Conservation (phyloP, 2,113 vertebrate genomes). For the Sylvilagus bachmani region DNA sequence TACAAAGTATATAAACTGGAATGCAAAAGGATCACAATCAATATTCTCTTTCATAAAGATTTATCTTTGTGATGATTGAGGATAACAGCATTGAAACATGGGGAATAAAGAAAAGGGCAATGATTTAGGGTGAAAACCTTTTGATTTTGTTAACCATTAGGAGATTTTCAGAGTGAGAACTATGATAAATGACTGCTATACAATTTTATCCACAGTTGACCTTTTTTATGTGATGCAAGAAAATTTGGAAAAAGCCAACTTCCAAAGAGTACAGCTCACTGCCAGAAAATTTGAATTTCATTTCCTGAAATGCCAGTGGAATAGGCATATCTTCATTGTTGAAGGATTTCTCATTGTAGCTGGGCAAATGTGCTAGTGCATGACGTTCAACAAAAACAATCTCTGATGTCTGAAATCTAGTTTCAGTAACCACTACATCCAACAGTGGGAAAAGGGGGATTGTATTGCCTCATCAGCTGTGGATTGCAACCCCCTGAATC, state of each 20-base stretch:
- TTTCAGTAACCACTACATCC: slow-evolving; percentile 43
- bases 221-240: slow-evolving; percentile 64
- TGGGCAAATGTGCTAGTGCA: slow-evolving; percentile 14
- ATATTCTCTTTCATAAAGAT: slow-evolving; percentile 39
- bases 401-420: slow-evolving; percentile 69
- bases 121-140: slow-evolving; percentile 59
- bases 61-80: slow-evolving; percentile 62
- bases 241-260: slow-evolving; percentile 55
- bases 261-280: slow-evolving; percentile 64
- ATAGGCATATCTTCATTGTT: slow-evolving; percentile 72
- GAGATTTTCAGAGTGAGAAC: slow-evolving; percentile 56
- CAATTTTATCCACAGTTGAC: slow-evolving; percentile 67
- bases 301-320: slow-evolving; percentile 78
- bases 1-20: slow-evolving; percentile 41
- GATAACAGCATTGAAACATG: slow-evolving; percentile 49
- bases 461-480: background rate
- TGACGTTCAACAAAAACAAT: slow-evolving; percentile 78
- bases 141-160: slow-evolving; percentile 69
- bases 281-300: slow-evolving; percentile 78
- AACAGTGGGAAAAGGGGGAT: background rate
- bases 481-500: slow-evolving; percentile 2
- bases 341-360: slow-evolving; percentile 71
- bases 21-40: slow-evolving; percentile 46
- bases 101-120: background rate
- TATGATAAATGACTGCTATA: slow-evolving; percentile 71